A percentile compares a stretch with the other conserved stretches of the same genome.
These are phyloP conservation scores for Xenopus laevis DNA, from an alignment of 2,113 vertebrate genomes.

Conservation along the genomic window DNA sequence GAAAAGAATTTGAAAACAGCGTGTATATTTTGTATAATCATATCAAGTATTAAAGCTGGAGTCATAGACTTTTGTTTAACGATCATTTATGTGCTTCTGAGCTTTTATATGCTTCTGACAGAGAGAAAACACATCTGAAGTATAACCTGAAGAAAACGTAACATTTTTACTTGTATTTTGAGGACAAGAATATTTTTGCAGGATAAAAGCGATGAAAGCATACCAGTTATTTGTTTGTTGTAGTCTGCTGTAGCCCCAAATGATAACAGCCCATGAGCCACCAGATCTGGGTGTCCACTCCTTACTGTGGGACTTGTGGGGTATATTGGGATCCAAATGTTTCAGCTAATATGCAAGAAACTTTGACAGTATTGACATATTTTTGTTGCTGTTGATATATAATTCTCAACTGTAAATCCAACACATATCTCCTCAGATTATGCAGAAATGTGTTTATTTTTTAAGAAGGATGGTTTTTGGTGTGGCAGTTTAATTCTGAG, in stretches of 20 bases:
- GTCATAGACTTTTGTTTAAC: constrained; percentile 66
- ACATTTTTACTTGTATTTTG: constrained; percentile 15
- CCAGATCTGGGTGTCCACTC: constrained; percentile 33
- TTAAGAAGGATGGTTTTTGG: neutral
- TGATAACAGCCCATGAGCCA: constrained; percentile 29
- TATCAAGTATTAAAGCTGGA: constrained; percentile 64
- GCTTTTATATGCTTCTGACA: constrained; percentile 61
- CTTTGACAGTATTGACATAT: neutral
- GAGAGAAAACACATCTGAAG: constrained; percentile 57
- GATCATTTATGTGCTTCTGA: constrained; percentile 60
- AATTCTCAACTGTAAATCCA: neutral
- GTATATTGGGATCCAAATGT: too few species aligned
- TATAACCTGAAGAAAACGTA: constrained; percentile 49
- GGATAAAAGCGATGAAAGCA: constrained; percentile 28
- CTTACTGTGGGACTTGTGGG: neutral
- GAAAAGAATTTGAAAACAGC: constrained; percentile 72
- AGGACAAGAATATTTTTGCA: constrained; percentile 29
- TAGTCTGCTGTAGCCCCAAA: constrained; percentile 25
- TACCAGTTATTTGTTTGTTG: constrained; percentile 33
- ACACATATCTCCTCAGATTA: constrained; percentile 49
- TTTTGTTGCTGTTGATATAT: constrained; percentile 32
- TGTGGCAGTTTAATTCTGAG: neutral
- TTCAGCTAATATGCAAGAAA: too few species aligned
- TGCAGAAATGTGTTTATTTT: constrained; percentile 45
- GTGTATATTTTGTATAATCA: constrained; percentile 87